These are phyloP conservation scores for Crossocerus cetratus DNA, from an alignment of 2,888 invertebrate species.

Conservation along the genomic window DNA sequence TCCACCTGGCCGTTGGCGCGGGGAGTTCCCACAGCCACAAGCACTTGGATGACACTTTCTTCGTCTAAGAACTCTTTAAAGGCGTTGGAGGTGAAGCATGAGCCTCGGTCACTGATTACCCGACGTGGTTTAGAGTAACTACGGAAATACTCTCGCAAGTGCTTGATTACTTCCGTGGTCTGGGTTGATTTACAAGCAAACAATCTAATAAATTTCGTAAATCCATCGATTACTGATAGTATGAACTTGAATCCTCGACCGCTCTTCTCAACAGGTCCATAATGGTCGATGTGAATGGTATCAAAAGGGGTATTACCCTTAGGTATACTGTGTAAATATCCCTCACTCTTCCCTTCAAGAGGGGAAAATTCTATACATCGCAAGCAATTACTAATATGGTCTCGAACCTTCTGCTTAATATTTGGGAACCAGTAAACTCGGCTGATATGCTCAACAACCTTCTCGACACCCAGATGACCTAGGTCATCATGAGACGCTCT, in stretches of 20 bases:
- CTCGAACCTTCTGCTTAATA: neutral
- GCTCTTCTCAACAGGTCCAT: conserved; percentile 4
- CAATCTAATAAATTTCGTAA: conserved; percentile 8
- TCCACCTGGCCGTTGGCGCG: conserved; percentile 4
- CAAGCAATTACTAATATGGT: conserved; percentile 9
- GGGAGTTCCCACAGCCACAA: conserved; percentile 1
- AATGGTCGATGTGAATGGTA: too few relatives aligned
- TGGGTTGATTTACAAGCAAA: conserved; percentile 11
- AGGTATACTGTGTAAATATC: too few relatives aligned
- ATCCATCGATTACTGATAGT: conserved; percentile 2
- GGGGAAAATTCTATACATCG: too few relatives aligned
- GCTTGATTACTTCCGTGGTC: neutral
- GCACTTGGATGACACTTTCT: too few relatives aligned
- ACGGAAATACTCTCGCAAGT: too few relatives aligned
- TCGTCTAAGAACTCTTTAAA: too few relatives aligned
- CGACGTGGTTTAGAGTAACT: too few relatives aligned
- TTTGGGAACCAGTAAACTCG: conserved; percentile 16
- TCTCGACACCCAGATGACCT: conserved; percentile 3
- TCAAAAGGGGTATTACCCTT: too few relatives aligned
- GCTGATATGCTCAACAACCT: neutral
- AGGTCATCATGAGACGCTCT: conserved; percentile 12
- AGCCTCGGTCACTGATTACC: too few relatives aligned
- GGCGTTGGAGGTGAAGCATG: too few relatives aligned
- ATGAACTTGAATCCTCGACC: conserved; percentile 1
- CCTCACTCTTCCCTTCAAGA: too few relatives aligned